Evolutionary conservation across 2,888 invertebrate species (phyloP).

Genomic region (Dasysyrphus tricinctus): DNA sequence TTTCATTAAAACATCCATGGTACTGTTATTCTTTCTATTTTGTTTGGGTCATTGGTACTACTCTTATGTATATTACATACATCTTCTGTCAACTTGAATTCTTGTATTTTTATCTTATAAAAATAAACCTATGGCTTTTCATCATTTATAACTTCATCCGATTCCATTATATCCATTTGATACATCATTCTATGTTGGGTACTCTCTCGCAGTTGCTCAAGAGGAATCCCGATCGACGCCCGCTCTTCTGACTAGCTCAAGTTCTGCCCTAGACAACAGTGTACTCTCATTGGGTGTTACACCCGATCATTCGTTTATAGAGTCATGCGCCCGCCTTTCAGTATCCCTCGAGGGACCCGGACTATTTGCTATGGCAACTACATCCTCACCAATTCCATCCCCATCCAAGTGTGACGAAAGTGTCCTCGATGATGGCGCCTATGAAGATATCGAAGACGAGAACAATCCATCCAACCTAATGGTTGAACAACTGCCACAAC

Average conservation of each 20-base stretch:
- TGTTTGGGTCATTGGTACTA: conserved; percentile 59
- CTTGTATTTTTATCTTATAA: conserved; percentile 36
- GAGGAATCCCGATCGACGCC: conserved; percentile 96
- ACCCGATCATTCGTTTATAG: conserved; percentile 92
- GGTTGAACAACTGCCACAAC: conserved; percentile 70
- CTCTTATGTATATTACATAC: background rate
- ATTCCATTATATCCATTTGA: conserved; percentile 68
- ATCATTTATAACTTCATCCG: conserved; percentile 64
- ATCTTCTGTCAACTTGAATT: conserved; percentile 26
- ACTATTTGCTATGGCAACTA: conserved; percentile 86
- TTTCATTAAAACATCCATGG: conserved; percentile 31
- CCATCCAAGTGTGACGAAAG: conserved; percentile 84
- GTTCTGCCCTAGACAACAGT: conserved; percentile 85
- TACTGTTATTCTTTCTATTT: conserved; percentile 2
- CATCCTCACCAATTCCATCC: conserved; percentile 88
- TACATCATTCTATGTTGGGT: conserved; percentile 63
- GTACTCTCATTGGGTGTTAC: conserved; percentile 91
- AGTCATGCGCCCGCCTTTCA: conserved; percentile 93
- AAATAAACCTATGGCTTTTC: conserved; percentile 47
- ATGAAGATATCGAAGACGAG: conserved; percentile 80
- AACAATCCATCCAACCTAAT: conserved; percentile 74
- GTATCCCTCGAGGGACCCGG: conserved; percentile 94
- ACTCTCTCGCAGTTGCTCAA: conserved; percentile 89
- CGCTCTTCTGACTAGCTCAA: conserved; percentile 89
- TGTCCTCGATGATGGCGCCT: conserved; percentile 78